Base-by-base conservation (phyloP, 2,888 invertebrate genomes). In the Eudemis profundana region DNA sequence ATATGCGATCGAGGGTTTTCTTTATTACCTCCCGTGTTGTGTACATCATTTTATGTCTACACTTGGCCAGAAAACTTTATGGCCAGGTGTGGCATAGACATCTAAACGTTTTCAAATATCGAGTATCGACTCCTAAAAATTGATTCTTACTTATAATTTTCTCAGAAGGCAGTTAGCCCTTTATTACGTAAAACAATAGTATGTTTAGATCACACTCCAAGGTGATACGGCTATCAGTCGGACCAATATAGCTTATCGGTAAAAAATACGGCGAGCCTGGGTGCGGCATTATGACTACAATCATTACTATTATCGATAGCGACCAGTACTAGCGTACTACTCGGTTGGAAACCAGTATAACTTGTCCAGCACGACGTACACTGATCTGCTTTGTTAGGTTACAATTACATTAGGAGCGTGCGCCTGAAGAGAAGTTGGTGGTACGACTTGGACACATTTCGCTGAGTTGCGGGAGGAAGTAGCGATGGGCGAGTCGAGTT, bases 211-310 rank as follows among this genome's bases (percentile, higher is more conserved):
- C 29, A 47, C 40, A 19, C 17, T 12, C 40, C 50, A 57, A 57
- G 42, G 51, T 12, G 51, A 60, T 33, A 36, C 40, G 14, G 40
- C 47, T 54, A 60, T 54, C 62, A 59, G 54, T 42, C 54, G 10
- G 33, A 8, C 33, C 10, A 42, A 42, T 17, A 50, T 50, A 50
- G 54, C 40, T 75, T 81, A 83, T 78, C 78, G 82, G 82, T 81
- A 78, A 83, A 77, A 73, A 72, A 76, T 78, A 77, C 74, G 83
- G 81, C 80, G 77, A 78, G 85, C 78, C 75, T 68, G 78, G 86
- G 85, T 72, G 86, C 67, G 85, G 81, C 80, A 83, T 83, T 84
- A 85, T 83, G 77, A 73, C 78, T 72, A 70, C 72, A 68, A 72
- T 64, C 63, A 66, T 19, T 33, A 42, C 42, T 17, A 44, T 36